phyloP scores from a whole-genome alignment of 2,888 invertebrate species.

The Seira sanloemensis region DNA sequence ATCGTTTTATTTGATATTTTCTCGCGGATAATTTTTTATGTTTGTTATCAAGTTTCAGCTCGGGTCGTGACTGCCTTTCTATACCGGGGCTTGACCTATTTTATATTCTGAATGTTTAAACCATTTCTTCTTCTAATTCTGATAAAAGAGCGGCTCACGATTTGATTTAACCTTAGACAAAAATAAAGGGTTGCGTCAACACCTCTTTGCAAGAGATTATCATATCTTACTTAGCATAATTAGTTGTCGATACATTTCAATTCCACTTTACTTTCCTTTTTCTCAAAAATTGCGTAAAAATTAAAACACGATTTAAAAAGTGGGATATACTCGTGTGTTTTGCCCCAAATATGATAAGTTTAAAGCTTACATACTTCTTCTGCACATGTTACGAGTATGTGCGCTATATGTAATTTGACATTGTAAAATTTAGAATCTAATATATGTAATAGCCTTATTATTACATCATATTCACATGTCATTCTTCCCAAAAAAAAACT shows the following conservation, averaged over 20 bases:
- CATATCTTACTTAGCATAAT: constrained; percentile 3
- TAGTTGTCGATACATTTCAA: constrained; percentile 11
- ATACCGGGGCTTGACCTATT: neutral
- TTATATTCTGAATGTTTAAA: neutral
- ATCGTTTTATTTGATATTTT: neutral
- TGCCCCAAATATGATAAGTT: too few species aligned
- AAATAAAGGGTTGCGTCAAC: neutral
- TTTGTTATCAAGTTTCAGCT: too few species aligned
- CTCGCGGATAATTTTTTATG: too few species aligned
- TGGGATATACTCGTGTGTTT: neutral
- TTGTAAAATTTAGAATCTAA: constrained; percentile 9
- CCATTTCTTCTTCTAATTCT: too few species aligned
- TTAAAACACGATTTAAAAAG: constrained; percentile 16
- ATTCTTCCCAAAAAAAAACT: neutral
- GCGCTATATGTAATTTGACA: neutral
- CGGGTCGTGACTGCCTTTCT: neutral
- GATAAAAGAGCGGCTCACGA: neutral
- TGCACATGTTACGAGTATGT: too few species aligned
- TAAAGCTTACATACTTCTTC: too few species aligned
- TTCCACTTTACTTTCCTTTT: constrained; percentile 3
- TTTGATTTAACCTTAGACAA: neutral
- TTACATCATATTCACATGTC: constrained; percentile 11
- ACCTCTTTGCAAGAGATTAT: constrained; percentile 5
- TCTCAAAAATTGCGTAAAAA: constrained; percentile 14
- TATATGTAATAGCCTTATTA: neutral